Base-by-base conservation (phyloP, 2,113 vertebrate species). In the Carassius auratus region DNA sequence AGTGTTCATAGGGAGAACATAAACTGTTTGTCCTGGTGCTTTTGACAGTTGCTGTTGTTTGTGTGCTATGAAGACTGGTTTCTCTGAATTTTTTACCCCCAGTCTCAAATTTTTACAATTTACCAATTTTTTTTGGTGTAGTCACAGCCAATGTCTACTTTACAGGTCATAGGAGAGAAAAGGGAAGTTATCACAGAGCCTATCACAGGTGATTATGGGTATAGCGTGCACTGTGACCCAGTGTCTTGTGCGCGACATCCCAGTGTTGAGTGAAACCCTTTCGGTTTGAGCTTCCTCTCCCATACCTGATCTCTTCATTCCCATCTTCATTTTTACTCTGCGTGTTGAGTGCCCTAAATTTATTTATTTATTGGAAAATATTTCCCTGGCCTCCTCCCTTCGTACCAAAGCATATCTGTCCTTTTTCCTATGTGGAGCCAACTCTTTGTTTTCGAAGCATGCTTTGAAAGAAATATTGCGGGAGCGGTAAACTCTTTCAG, bases 181-280 rank as follows among this genome's bases (percentile, higher is more conserved):
- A 89, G 76, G 89, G 91, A 90, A 76, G 88, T 88, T 91, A 90
- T 91, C 89, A 86, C 91, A 93, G 90, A 90, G 92, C 91, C 91
- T 88, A 78, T 89, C 89, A 89, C 94, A 95, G 95, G 95, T 95
- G 94, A 95, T 90, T 88, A 85, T 84, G 89, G 92, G 91, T 85
- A 84, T 78, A 78, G 82, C 55, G 79, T 55, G 83, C 83, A 76
- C 85, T 38, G 68, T 68, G 85, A 86, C 87, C 89, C 38, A 26
- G 23, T 83, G 86, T 84, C 81, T 64, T 85, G 84, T 79, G 80
- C 79, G 76, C 76, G 75, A 45, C 80, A 77, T 86, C 84, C 85
- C 86, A 75, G 79, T 88, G 57, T 87, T 92, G 94, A 92, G 92
- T 94, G 92, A 85, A 86, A 83, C 59, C 79, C 75, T 89, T 86